Conservation (phyloP, 2,113 vertebrate species). For the Macroglossus sobrinus region DNA sequence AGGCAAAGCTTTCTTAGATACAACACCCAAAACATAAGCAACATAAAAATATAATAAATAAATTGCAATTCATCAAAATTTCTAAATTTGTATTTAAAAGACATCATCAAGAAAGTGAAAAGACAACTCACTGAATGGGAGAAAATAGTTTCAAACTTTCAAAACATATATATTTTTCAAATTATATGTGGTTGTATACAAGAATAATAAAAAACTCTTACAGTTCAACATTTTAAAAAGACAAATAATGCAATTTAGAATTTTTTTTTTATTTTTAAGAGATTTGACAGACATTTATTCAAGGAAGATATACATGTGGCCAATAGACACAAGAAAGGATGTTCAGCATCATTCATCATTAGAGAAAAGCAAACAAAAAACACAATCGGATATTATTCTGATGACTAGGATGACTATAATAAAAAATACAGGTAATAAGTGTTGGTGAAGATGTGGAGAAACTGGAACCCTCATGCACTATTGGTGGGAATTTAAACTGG, state of each 20-base stretch:
- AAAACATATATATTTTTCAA: neutral
- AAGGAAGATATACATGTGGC: neutral
- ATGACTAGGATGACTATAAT: neutral
- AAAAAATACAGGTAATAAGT: neutral
- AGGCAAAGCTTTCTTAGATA: neutral
- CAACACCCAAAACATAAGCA: neutral
- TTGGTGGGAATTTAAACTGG: neutral
- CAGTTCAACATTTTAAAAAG: neutral
- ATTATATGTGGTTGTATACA: neutral
- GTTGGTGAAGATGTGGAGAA: neutral
- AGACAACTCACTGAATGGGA: neutral
- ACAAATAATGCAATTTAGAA: neutral
- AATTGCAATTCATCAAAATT: neutral
- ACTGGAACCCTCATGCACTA: neutral
- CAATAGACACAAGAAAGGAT: neutral
- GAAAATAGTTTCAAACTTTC: neutral
- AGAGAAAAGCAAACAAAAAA: neutral
- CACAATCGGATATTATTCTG: neutral
- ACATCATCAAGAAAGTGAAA: slow-evolving; percentile 1
- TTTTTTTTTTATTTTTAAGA: neutral
- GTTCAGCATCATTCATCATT: neutral
- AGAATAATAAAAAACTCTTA: neutral
- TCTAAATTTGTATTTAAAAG: neutral
- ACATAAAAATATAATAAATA: neutral
- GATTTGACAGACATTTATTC: neutral